Conservation (phyloP, 2,888 invertebrate genomes). For the Macrophya alboannulata region DNA sequence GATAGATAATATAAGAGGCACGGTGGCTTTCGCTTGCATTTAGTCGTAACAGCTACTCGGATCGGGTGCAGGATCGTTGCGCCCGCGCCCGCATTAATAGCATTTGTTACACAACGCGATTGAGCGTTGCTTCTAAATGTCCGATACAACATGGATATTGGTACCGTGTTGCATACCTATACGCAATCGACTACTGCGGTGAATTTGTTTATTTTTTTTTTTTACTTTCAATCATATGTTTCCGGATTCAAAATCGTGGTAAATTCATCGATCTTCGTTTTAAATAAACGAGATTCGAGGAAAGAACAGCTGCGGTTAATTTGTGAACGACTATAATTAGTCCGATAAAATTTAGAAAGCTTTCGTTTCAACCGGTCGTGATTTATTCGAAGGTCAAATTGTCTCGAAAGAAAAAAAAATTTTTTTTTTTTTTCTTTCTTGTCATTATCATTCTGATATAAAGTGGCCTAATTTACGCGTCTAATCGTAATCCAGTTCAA, state of each 20-base stretch:
- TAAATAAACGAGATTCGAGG: neutral
- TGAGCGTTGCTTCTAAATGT: conserved; percentile 30
- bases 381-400: conserved; percentile 45
- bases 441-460: conserved; percentile 47
- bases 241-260: neutral
- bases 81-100: conserved; percentile 40
- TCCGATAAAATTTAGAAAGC: neutral
- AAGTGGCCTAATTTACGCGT: conserved; percentile 50
- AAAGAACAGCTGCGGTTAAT: neutral
- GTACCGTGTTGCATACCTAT: neutral
- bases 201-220: neutral
- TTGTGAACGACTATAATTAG: neutral
- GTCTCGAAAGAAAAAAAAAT: neutral
- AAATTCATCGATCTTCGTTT: neutral
- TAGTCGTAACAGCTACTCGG: conserved; percentile 41
- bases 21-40: conserved; percentile 44
- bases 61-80: conserved; percentile 9
- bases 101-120: conserved; percentile 45
- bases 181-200: neutral
- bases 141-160: conserved; percentile 8
- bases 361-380: neutral
- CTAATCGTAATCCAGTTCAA: neutral
- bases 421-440: neutral
- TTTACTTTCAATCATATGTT: neutral
- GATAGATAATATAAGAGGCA: neutral